Evolutionary conservation across 2,797 vertebrate species (phyloP).

Genomic region (Trachops cirrhosus): DNA sequence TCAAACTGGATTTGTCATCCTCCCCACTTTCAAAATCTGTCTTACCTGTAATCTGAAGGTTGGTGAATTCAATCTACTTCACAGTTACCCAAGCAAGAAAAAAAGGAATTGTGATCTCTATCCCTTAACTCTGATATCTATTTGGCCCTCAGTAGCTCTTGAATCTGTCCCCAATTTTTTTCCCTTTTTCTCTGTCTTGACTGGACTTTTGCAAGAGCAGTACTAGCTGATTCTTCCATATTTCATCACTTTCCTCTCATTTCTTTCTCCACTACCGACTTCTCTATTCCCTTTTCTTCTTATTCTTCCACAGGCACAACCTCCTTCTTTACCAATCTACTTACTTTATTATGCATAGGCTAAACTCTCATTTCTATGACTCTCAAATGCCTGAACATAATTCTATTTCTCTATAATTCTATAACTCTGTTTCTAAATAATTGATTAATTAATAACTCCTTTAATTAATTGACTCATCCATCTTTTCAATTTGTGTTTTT

Average conservation of each 20-base stretch:
- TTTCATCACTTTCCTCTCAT: too few species aligned
- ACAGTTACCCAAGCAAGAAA: background rate
- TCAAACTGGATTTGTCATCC: background rate
- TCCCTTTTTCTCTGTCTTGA: background rate
- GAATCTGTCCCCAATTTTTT: background rate
- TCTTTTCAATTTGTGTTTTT: background rate
- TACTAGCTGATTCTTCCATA: background rate
- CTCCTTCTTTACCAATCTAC: background rate
- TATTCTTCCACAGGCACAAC: background rate
- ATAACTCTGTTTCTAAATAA: background rate
- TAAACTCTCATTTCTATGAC: background rate
- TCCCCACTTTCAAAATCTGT: background rate
- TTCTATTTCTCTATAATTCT: background rate
- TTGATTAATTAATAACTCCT: background rate
- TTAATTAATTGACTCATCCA: background rate
- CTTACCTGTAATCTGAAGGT: background rate
- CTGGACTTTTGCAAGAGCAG: background rate
- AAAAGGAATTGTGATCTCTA: background rate
- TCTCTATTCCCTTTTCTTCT: background rate
- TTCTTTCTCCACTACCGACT: background rate
- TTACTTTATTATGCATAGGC: background rate
- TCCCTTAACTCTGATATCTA: background rate
- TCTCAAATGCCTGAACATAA: background rate
- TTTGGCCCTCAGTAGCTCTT: background rate
- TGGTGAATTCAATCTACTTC: background rate